Conservation (phyloP, 1,140 invertebrate genomes). For the Drosophila serrata region DNA sequence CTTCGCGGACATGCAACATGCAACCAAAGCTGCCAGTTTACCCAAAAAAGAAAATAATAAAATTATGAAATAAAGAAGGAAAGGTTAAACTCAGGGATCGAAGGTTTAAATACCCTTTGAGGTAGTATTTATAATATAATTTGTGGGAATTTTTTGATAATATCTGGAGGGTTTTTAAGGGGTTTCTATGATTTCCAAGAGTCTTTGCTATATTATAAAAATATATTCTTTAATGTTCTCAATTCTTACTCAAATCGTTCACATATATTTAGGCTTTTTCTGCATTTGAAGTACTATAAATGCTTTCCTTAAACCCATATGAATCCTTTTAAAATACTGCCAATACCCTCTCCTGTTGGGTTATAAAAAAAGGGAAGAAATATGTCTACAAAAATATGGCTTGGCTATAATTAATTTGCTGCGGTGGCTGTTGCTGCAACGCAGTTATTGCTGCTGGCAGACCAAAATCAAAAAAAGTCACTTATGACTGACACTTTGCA, state of each 20-base stretch:
- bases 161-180: neutral
- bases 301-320: neutral
- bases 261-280: neutral
- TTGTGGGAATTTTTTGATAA: too few relatives aligned
- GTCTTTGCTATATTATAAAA: too few relatives aligned
- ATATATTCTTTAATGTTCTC: neutral
- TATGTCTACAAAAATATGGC: conserved; percentile 65
- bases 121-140: neutral
- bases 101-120: conserved; percentile 20
- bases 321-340: neutral
- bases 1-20: conserved; percentile 59
- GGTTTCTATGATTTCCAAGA: neutral
- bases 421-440: conserved; percentile 50
- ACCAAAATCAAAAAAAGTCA: conserved; percentile 81
- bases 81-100: neutral
- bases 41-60: neutral
- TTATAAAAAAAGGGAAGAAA: conserved; percentile 31
- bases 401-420: conserved; percentile 79
- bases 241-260: neutral
- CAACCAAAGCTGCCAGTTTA: conserved; percentile 12
- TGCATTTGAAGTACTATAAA: neutral
- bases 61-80: neutral
- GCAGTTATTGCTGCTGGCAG: conserved; percentile 65
- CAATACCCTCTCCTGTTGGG: conserved; percentile 6
- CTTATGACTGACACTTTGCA: conserved; percentile 83